Conservation (phyloP, 2,113 vertebrate genomes). For the Apteryx owenii region DNA sequence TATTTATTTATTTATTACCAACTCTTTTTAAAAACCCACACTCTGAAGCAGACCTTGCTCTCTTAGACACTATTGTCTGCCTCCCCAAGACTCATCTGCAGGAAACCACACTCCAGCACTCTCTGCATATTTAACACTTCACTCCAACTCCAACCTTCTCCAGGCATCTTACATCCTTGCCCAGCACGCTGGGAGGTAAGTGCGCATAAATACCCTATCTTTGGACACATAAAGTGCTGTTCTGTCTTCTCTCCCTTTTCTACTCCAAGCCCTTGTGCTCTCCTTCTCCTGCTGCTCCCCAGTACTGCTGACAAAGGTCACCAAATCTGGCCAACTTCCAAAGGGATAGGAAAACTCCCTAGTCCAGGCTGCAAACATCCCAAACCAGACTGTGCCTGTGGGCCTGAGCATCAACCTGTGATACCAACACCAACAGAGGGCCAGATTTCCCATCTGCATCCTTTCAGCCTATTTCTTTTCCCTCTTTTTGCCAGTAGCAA, state of each 20-base stretch:
- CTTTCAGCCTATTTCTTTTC: neutral
- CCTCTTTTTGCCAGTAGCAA: neutral
- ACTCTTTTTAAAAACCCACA: neutral
- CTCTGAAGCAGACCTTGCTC: neutral
- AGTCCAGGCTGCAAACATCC: neutral
- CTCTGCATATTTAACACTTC: neutral
- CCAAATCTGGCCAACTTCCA: neutral
- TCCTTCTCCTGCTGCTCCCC: neutral
- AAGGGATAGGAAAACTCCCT: neutral
- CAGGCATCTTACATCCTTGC: fast-evolving
- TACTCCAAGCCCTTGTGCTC: neutral
- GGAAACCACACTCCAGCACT: neutral
- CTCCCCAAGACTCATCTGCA: neutral
- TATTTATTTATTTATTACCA: neutral
- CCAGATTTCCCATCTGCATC: neutral
- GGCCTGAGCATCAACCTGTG: neutral
- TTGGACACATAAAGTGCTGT: neutral
- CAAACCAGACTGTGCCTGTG: fast-evolving
- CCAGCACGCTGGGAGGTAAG: neutral
- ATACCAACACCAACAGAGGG: neutral
- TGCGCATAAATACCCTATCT: neutral
- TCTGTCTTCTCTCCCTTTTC: neutral
- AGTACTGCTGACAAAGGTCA: neutral
- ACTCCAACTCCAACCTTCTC: neutral
- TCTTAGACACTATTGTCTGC: neutral